Conservation (phyloP, 1,140 invertebrate genomes). For the Probaryconus sp. region DNA sequence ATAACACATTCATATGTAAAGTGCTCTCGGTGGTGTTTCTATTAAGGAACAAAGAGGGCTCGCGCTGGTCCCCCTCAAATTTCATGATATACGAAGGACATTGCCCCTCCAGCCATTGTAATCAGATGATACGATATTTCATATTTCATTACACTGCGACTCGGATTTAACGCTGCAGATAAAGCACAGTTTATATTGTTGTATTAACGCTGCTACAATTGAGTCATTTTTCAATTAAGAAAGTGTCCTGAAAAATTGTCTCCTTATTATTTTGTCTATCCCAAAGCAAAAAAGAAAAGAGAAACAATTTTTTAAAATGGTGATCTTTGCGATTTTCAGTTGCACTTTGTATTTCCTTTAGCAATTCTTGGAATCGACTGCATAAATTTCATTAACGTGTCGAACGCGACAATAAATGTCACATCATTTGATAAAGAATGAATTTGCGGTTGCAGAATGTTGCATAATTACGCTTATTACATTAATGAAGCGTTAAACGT, state of each 20-base stretch:
- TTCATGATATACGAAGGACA: conserved; percentile 11
- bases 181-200: neutral
- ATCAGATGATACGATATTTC: conserved; percentile 6
- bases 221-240: no score
- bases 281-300: no score
- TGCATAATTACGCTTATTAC: conserved; percentile 3
- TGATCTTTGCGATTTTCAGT: no score
- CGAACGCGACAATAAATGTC: conserved; percentile 5
- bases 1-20: conserved; percentile 33
- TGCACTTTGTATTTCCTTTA: neutral
- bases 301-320: no score
- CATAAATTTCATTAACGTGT: neutral
- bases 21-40: conserved; percentile 9
- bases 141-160: neutral
- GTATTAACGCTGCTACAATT: no score
- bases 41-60: neutral
- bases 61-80: neutral
- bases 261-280: no score
- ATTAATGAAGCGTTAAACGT: conserved; percentile 3
- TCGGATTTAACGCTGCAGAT: neutral
- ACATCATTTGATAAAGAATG: conserved; percentile 9
- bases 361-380: conserved; percentile 5
- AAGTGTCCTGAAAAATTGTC: no score
- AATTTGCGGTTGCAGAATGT: conserved; percentile 1
- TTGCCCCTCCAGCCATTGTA: conserved; percentile 8